Conservation (phyloP, 1,140 invertebrate species). For the Procambarus virginalis region DNA sequence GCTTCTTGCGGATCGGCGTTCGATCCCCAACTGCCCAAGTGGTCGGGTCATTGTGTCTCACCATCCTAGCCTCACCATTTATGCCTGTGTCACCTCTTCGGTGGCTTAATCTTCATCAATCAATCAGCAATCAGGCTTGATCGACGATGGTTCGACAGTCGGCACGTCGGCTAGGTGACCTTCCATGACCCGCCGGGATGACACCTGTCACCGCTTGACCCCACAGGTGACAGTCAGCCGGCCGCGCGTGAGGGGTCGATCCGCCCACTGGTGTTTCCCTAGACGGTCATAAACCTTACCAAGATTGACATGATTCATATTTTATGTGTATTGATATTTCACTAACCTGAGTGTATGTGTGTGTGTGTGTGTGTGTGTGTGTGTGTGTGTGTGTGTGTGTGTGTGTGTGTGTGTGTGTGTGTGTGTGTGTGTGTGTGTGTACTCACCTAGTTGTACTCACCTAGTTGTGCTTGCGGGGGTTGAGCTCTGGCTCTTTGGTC, state of each 20-base stretch:
- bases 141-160: not conserved
- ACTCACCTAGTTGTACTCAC: too few relatives aligned
- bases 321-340: slow-evolving; percentile 44
- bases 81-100: too few relatives aligned
- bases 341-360: slow-evolving; percentile 1
- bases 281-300: slow-evolving; percentile 36
- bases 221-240: too few relatives aligned
- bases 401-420: slow-evolving; percentile 23
- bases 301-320: slow-evolving; percentile 51
- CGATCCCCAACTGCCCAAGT: too few relatives aligned
- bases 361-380: not conserved
- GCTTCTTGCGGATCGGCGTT: too few relatives aligned
- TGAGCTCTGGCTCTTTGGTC: too few relatives aligned
- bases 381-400: slow-evolving; percentile 25
- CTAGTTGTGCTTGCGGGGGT: too few relatives aligned
- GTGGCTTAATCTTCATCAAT: too few relatives aligned
- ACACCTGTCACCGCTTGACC: slow-evolving; percentile 21
- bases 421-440: not conserved
- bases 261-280: not conserved
- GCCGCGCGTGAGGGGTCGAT: too few relatives aligned
- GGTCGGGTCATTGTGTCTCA: too few relatives aligned
- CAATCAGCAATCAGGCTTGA: too few relatives aligned
- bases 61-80: too few relatives aligned
- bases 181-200: slow-evolving; percentile 24
- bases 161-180: not conserved